Conservation (phyloP, 2,888 invertebrate species). For the Hirtodrosophila histrioides region DNA sequence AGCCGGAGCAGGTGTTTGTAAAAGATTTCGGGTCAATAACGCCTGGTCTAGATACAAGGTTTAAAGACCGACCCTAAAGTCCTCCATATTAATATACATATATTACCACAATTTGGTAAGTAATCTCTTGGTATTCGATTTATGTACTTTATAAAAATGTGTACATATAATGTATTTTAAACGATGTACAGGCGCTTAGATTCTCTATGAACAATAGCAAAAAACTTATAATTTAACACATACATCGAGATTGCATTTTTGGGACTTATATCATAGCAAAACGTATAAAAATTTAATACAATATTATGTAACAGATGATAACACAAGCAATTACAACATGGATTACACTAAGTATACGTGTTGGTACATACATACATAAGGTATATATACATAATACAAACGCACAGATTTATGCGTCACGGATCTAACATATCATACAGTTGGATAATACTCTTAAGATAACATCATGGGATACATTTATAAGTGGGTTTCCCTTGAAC, state of each 20-base stretch:
- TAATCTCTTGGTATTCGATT: too few relatives aligned
- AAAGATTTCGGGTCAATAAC: too few relatives aligned
- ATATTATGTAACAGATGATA: constrained; percentile 52
- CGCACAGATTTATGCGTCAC: constrained; percentile 17
- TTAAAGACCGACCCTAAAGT: too few relatives aligned
- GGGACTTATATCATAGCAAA: constrained; percentile 33
- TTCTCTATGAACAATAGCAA: constrained; percentile 28
- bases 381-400: constrained; percentile 47
- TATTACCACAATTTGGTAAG: too few relatives aligned
- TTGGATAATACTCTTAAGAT: constrained; percentile 66
- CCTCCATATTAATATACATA: too few relatives aligned
- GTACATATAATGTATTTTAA: constrained; percentile 31
- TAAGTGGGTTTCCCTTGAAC: constrained; percentile 36
- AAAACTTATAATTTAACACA: constrained; percentile 34
- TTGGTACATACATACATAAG: constrained; percentile 26
- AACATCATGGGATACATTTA: constrained; percentile 33
- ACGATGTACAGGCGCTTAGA: constrained; percentile 32
- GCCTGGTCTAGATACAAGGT: too few relatives aligned
- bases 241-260: neutral
- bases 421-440: constrained; percentile 43
- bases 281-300: constrained; percentile 54
- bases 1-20: too few relatives aligned
- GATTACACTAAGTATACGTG: constrained; percentile 30
- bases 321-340: constrained; percentile 41
- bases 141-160: constrained; percentile 8